Base-by-base conservation (phyloP, 2,888 invertebrate species). In the Herminia tarsipennalis region DNA sequence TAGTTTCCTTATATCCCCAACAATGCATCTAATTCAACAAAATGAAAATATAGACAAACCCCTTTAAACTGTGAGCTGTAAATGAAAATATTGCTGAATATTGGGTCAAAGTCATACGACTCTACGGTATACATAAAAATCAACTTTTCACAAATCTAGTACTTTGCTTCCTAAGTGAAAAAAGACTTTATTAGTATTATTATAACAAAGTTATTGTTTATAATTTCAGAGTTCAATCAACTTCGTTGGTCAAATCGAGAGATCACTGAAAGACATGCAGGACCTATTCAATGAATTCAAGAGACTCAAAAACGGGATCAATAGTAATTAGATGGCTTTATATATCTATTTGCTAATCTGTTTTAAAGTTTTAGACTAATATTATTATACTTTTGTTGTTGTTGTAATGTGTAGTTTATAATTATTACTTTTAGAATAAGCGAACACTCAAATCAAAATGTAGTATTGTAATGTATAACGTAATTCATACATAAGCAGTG, bases 221-320 rank as follows among this genome's bases (percentile, higher is more conserved):
- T 34, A 37, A 28, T 71, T 93, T 24, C 88, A 98, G 97, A 94
- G 95, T 84, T 97, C 97, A 5, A 92, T 94, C 48, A 93, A 96
- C 69, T 98, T 98, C 87, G 94, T 95, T 22, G 88, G 91, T 48
- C 92, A 94, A 77, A 96, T 98, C 63, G 94, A 94, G 69, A 89
- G 88, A 62, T 95, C 96, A 1, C 82, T 97, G 46, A 88, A 90
- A 34, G 96, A 96, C 68, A 94, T 98, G 64, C 94, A 92, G 70
- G 86, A 91, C 37, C 89, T 97, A 47, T 95, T 96, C 74, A 83
- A 88, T 49, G 93, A 94, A 55, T 93, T 92, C 70, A 93, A 92
- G 67, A 89, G 84, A 73, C 70, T 77, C 27, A 81, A 86, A 59
- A 92, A 78, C 42, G 76, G 75, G 36, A 56, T 73, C 18, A 67